These are phyloP conservation scores for Pilophorus perplexus DNA, from an alignment of 2,888 invertebrate species.

Conservation along the genomic window DNA sequence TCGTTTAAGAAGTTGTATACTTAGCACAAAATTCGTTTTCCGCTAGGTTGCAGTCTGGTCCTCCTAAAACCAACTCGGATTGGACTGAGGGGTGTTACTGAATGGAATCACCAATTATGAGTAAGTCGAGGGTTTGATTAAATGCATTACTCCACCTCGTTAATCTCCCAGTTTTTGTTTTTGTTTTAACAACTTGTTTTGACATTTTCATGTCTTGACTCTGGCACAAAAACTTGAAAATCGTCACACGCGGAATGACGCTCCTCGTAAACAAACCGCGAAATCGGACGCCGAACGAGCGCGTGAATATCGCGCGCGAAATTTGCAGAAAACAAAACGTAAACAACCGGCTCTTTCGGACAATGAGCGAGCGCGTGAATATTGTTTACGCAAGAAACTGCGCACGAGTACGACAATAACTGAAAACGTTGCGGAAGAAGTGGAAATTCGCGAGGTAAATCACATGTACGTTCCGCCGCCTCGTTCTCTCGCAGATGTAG, in stretches of 20 bases:
- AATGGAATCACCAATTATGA: not conserved
- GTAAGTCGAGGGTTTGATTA: not conserved
- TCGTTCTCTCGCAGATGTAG: not conserved
- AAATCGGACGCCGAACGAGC: too few relatives aligned
- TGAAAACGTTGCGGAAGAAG: too few relatives aligned
- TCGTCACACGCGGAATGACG: too few relatives aligned
- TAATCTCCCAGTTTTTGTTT: not conserved
- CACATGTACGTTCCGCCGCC: not conserved
- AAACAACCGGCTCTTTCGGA: too few relatives aligned
- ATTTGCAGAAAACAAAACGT: too few relatives aligned
- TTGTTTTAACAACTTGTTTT: not conserved
- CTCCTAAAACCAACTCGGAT: conserved; percentile 2
- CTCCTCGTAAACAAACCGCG: too few relatives aligned
- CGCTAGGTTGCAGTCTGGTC: not conserved
- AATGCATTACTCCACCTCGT: not conserved
- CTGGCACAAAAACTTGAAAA: not conserved
- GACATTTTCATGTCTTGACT: not conserved
- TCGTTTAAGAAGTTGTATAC: not conserved
- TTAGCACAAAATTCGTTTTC: too few relatives aligned
- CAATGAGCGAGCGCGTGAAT: too few relatives aligned
- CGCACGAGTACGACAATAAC: not conserved
- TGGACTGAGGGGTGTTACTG: conserved; percentile 28
- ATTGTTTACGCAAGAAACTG: not conserved
- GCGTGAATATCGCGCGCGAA: too few relatives aligned
- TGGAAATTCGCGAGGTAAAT: too few relatives aligned